A percentile compares a stretch with the other conserved stretches of the same genome.
phyloP scores from a whole-genome alignment of 2,888 invertebrate genomes.

The Ornithoptera priamus region DNA sequence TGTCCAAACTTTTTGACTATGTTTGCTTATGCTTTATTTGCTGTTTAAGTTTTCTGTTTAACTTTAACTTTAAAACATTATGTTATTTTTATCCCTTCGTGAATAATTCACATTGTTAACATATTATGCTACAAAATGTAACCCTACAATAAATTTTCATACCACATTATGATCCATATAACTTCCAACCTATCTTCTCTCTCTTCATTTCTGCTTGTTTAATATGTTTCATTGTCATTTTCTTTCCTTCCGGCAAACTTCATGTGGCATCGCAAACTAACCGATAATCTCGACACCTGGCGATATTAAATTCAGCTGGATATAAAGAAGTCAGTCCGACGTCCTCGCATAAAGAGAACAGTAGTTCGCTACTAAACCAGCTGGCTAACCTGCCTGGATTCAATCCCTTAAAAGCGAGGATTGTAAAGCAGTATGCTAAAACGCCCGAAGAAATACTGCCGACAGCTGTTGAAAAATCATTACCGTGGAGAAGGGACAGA shows the following conservation, averaged over 20 bases:
- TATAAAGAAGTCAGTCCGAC: slow-evolving; percentile 78
- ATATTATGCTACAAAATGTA: slow-evolving; percentile 11
- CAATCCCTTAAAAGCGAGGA: slow-evolving; percentile 84
- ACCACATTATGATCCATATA: slow-evolving; percentile 2
- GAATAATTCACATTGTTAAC: not conserved
- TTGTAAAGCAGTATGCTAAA: slow-evolving; percentile 84
- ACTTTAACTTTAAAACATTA: not conserved
- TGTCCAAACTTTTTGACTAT: not conserved
- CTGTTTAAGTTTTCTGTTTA: slow-evolving; percentile 2
- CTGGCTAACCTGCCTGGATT: slow-evolving; percentile 85
- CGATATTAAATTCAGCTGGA: slow-evolving; percentile 67
- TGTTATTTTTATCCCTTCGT: not conserved
- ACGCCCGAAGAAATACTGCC: slow-evolving; percentile 82
- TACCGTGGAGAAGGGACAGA: slow-evolving; percentile 91
- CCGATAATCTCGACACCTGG: slow-evolving; percentile 67
- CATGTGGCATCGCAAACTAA: slow-evolving; percentile 74
- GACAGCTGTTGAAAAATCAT: slow-evolving; percentile 88
- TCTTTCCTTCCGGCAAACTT: slow-evolving; percentile 78
- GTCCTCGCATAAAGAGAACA: slow-evolving; percentile 82
- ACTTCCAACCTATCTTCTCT: slow-evolving; percentile 32
- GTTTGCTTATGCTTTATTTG: not conserved
- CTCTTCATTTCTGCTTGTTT: slow-evolving; percentile 64
- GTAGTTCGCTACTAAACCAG: slow-evolving; percentile 85
- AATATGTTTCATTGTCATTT: slow-evolving; percentile 72
- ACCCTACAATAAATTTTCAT: not conserved